These are phyloP conservation scores for Tapirus indicus DNA, from an alignment of 2,797 vertebrate species.

Conservation along the genomic window DNA sequence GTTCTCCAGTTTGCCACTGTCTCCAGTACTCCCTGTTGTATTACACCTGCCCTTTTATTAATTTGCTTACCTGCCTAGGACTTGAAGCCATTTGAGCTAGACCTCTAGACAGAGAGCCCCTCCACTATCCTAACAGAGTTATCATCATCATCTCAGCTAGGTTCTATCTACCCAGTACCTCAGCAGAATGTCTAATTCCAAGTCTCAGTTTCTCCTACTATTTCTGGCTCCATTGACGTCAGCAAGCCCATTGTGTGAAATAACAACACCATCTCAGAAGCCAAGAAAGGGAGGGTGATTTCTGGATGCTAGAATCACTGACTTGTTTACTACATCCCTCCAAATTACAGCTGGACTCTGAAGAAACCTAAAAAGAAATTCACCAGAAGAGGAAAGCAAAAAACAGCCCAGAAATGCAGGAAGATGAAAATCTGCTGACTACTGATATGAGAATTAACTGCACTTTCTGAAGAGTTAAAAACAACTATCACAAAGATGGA, in stretches of 20 bases:
- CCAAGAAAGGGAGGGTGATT: not conserved
- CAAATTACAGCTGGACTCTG: not conserved
- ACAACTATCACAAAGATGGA: not conserved
- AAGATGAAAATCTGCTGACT: not conserved
- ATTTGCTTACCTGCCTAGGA: not conserved
- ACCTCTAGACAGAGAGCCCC: not conserved
- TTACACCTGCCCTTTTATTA: not conserved
- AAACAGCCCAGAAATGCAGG: not conserved
- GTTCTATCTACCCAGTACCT: not conserved
- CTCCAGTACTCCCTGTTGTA: not conserved
- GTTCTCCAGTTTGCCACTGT: not conserved
- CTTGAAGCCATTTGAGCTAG: not conserved
- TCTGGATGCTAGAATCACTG: not conserved
- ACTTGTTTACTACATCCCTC: not conserved
- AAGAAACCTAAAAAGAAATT: not conserved
- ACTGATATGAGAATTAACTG: not conserved
- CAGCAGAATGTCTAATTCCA: not conserved
- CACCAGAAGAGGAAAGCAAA: conserved; percentile 22
- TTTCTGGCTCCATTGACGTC: not conserved
- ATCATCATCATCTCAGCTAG: not conserved
- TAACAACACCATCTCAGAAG: not conserved
- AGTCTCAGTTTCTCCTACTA: not conserved
- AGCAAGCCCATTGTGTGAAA: not conserved
- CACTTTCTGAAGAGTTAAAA: not conserved
- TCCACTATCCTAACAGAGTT: not conserved